Evolutionary conservation across 1,140 invertebrate species (phyloP).

Genomic region (Lanistes nyassanus): DNA sequence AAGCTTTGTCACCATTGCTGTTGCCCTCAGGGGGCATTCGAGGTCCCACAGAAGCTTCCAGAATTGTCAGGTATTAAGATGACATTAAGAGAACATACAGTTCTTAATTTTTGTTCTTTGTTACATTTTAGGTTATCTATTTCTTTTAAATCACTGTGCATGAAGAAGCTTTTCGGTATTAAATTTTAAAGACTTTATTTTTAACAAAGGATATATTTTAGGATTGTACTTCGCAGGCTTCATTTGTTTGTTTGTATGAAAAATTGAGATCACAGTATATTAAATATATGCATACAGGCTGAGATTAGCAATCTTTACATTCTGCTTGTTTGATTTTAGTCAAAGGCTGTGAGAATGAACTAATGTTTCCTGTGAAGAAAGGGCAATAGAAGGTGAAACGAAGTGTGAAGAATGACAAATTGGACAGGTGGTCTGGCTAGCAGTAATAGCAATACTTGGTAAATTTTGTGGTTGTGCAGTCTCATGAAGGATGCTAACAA

Average conservation of each 20-base stretch:
- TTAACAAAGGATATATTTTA: background rate
- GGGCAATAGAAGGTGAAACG: too few species aligned
- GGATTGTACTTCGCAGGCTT: background rate
- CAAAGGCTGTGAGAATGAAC: too few species aligned
- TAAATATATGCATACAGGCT: background rate
- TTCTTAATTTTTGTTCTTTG: background rate
- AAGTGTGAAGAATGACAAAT: too few species aligned
- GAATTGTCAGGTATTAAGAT: conserved; percentile 78
- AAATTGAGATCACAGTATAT: background rate
- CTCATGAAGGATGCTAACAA: conserved; percentile 97
- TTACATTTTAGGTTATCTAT: background rate
- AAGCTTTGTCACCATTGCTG: conserved; percentile 85
- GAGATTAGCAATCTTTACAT: background rate
- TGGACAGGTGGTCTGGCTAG: too few species aligned
- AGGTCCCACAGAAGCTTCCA: conserved; percentile 84
- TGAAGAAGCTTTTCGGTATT: background rate
- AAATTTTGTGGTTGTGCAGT: conserved; percentile 71
- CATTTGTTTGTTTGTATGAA: background rate
- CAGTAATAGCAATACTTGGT: background rate
- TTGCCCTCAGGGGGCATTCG: conserved; percentile 86
- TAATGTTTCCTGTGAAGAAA: too few species aligned
- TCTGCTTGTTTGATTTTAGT: background rate
- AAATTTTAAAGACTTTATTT: background rate
- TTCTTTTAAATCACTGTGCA: background rate
- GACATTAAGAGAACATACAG: background rate